A percentile compares a stretch with the other conserved stretches of the same genome.
phyloP scores from a whole-genome alignment of 2,888 invertebrate species.

The Rhagonycha lutea region DNA sequence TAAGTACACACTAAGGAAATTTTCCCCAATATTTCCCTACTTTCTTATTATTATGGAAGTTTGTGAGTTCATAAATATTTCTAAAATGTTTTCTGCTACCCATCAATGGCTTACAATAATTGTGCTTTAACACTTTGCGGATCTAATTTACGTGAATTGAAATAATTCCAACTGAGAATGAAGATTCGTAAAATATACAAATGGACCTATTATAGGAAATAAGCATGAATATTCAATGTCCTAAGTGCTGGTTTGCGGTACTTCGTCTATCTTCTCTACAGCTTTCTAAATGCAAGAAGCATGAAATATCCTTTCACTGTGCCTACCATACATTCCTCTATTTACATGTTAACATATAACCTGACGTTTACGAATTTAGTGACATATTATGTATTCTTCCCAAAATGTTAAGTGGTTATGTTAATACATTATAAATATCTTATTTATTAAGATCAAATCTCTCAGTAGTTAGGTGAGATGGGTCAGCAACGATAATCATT shows the following conservation, averaged over 20 bases:
- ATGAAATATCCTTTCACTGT: slow-evolving; percentile 23
- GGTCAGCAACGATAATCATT: neutral
- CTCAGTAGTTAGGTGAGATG: neutral
- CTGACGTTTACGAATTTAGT: slow-evolving; percentile 15
- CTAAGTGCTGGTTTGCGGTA: slow-evolving; percentile 29
- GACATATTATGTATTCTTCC: slow-evolving; percentile 16
- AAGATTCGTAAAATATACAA: slow-evolving; percentile 23
- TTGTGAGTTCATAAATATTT: slow-evolving; percentile 33
- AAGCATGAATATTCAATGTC: slow-evolving; percentile 27
- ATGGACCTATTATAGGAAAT: slow-evolving; percentile 27
- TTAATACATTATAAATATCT: slow-evolving; percentile 4
- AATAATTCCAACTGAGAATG: slow-evolving; percentile 6
- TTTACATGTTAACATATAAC: slow-evolving; percentile 26
- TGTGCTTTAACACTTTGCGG: slow-evolving; percentile 6
- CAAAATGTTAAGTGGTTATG: slow-evolving; percentile 12
- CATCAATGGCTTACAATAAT: slow-evolving; percentile 6
- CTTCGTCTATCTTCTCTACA: slow-evolving; percentile 25
- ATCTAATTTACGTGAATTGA: slow-evolving; percentile 11
- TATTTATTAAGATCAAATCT: neutral
- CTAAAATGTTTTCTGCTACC: slow-evolving; percentile 28
- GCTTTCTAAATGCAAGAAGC: slow-evolving; percentile 25
- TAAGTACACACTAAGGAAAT: slow-evolving; percentile 29
- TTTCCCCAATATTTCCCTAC: slow-evolving; percentile 33
- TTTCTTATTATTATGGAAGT: slow-evolving; percentile 31
- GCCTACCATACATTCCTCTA: slow-evolving; percentile 24